phyloP scores from a whole-genome alignment of 1,140 invertebrate genomes.

The Elymnias hypermnestra region DNA sequence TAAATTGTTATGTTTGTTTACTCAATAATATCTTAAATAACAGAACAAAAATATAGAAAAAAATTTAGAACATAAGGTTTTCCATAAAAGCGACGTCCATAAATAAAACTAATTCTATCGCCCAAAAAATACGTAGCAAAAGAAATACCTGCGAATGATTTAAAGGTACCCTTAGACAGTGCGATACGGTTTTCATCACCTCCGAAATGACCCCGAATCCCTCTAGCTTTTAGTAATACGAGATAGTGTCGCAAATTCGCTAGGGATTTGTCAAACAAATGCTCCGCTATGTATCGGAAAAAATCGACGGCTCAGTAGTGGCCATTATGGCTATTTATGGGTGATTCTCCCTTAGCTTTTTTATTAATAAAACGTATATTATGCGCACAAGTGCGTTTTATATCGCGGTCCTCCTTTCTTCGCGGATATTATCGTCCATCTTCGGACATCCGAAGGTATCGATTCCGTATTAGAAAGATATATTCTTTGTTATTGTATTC shows the following conservation, averaged over 20 bases:
- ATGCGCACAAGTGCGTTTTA: slow-evolving; percentile 75
- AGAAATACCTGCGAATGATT: slow-evolving; percentile 59
- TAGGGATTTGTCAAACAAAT: slow-evolving; percentile 74
- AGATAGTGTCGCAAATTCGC: slow-evolving; percentile 67
- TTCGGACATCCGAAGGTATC: slow-evolving; percentile 67
- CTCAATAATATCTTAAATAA: no score
- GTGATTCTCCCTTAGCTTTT: slow-evolving; percentile 63
- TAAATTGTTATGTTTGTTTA: no score
- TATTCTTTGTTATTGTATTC: slow-evolving; percentile 17
- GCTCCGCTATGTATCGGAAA: slow-evolving; percentile 62
- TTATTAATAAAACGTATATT: slow-evolving; percentile 76
- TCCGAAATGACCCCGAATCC: slow-evolving; percentile 61
- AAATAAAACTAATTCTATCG: slow-evolving; percentile 23
- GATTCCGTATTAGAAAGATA: slow-evolving; percentile 41
- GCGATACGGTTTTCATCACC: slow-evolving; percentile 65
- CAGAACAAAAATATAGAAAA: no score
- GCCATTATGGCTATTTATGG: slow-evolving; percentile 72
- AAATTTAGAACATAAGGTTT: background rate
- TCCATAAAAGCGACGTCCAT: slow-evolving; percentile 6
- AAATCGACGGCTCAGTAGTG: slow-evolving; percentile 66
- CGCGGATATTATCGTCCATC: slow-evolving; percentile 69
- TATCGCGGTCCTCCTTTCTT: slow-evolving; percentile 53
- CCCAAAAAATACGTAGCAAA: slow-evolving; percentile 22
- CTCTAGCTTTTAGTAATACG: slow-evolving; percentile 64
- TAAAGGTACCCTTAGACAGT: slow-evolving; percentile 46